These are phyloP conservation scores for Xiphydria camelus DNA, from an alignment of 2,888 invertebrate genomes.

Conservation along the genomic window DNA sequence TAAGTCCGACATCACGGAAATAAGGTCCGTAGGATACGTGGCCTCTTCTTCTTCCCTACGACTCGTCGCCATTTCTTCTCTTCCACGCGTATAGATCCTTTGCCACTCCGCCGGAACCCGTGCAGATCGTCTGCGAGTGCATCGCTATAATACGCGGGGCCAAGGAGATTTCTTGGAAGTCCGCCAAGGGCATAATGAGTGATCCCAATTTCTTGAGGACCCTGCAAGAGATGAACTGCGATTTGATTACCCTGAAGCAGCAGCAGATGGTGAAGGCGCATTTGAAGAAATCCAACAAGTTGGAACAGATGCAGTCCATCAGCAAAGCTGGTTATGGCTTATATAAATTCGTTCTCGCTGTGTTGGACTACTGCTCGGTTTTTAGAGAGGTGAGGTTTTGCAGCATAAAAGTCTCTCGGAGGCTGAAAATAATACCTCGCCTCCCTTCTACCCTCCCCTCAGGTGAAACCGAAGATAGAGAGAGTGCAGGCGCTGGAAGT, in stretches of 20 bases:
- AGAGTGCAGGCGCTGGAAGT: slow-evolving; percentile 76
- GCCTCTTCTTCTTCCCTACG: too few relatives aligned
- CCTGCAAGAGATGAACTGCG: slow-evolving; percentile 85
- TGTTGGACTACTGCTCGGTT: slow-evolving; percentile 86
- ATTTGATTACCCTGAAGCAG: slow-evolving; percentile 73
- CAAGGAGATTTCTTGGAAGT: slow-evolving; percentile 88
- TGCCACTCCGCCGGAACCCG: slow-evolving; percentile 87
- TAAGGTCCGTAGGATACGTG: slow-evolving; percentile 63
- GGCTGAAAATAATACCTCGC: too few relatives aligned
- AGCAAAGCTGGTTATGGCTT: slow-evolving; percentile 87
- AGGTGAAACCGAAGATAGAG: slow-evolving; percentile 79
- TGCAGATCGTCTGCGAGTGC: slow-evolving; percentile 88
- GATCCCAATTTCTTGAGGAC: slow-evolving; percentile 81
- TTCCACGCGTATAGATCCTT: slow-evolving; percentile 67
- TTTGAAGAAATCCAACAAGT: slow-evolving; percentile 71
- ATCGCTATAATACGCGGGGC: slow-evolving; percentile 82
- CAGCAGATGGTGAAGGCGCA: slow-evolving; percentile 72
- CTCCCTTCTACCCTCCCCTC: too few relatives aligned
- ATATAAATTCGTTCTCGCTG: slow-evolving; percentile 82
- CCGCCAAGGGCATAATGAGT: slow-evolving; percentile 90
- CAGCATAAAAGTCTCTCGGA: too few relatives aligned
- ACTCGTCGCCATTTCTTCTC: too few relatives aligned
- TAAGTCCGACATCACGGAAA: slow-evolving; percentile 90
- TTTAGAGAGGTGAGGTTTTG: slow-evolving; percentile 69
- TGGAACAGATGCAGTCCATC: slow-evolving; percentile 82